These are phyloP conservation scores for Camptogramma bilineatum DNA, from an alignment of 2,888 invertebrate species.

Conservation along the genomic window DNA sequence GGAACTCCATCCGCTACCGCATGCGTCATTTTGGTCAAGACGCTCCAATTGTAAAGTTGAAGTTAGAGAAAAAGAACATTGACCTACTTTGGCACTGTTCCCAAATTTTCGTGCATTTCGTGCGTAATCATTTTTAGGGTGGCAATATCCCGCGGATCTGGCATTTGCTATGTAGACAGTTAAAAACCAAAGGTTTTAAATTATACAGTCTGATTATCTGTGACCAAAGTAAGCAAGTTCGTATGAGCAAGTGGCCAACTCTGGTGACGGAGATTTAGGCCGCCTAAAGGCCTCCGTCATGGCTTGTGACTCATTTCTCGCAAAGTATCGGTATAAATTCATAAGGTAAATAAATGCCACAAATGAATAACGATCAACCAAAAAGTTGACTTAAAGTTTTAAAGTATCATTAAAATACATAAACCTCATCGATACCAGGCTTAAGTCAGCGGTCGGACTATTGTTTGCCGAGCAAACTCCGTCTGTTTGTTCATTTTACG, in stretches of 20 bases:
- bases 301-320: slow-evolving; percentile 5
- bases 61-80: slow-evolving; percentile 44
- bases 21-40: slow-evolving; percentile 78
- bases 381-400: slow-evolving; percentile 13
- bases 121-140: slow-evolving; percentile 4
- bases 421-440: slow-evolving; percentile 25
- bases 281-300: too few relatives aligned
- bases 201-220: slow-evolving; percentile 3
- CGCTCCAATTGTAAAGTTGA: slow-evolving; percentile 41
- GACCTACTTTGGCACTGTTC: slow-evolving; percentile 39
- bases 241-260: too few relatives aligned
- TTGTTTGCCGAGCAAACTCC: slow-evolving; percentile 52
- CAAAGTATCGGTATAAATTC: background rate
- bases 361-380: slow-evolving; percentile 21
- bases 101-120: slow-evolving; percentile 17
- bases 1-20: slow-evolving; percentile 70
- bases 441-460: slow-evolving; percentile 34
- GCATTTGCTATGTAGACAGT: slow-evolving; percentile 5
- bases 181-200: slow-evolving; percentile 1
- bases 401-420: slow-evolving; percentile 26
- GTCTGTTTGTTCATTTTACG: slow-evolving; percentile 52
- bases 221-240: too few relatives aligned
- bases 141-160: background rate
- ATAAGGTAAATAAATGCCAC: slow-evolving; percentile 17
- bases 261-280: too few relatives aligned